Base-by-base conservation (phyloP, 2,113 vertebrate species). In the Vulpes vulpes region DNA sequence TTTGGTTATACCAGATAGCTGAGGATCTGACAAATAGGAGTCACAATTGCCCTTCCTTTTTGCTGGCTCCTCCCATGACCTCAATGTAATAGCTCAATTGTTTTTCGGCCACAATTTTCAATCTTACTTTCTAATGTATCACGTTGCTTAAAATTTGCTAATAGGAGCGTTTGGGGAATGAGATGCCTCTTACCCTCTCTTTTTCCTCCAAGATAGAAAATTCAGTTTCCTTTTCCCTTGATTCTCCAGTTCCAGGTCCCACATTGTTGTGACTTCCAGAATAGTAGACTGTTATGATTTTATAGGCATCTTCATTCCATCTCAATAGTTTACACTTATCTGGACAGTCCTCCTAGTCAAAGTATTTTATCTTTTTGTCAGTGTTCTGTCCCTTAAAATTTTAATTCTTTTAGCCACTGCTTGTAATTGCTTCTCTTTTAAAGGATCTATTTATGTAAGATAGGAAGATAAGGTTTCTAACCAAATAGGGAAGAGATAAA, bases 401-500 rank as follows among this genome's bases (percentile, higher is more conserved):
- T 96, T 80, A 87, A 92, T 97, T 97, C 3, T 95, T 97, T 71
- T 49, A 0, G 0, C 89, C 55, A 30, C 32, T 94, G 73, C 30
- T 96, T 97, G 11, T 97, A 96, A 76, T 90, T 98, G n/a, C 38
- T 90, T 15, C 90, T 97, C 60, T 97, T 96, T 82, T 97, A 91
- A 98, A 98, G 97, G 79, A 94, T 94, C 6, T 55, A 91, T 94
- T 97, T 60, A 83, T 8, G 6, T 94, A 95, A 89, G 71, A 90
- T 74, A 81, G 90, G 64, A 97, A 97, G 97, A 97, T 96, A 92
- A 97, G 64, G 35, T 57, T 97, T 71, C 73, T 98, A 53, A 69
- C 85, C 97, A 97, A 98, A 89, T 73, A 84, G 84, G 35, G 51
- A 89, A 91, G 57, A 84, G 53, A 92, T 94, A 67, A 96, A 96